Base-by-base conservation (phyloP, 2,888 invertebrate genomes). In the Agrotis exclamationis region DNA sequence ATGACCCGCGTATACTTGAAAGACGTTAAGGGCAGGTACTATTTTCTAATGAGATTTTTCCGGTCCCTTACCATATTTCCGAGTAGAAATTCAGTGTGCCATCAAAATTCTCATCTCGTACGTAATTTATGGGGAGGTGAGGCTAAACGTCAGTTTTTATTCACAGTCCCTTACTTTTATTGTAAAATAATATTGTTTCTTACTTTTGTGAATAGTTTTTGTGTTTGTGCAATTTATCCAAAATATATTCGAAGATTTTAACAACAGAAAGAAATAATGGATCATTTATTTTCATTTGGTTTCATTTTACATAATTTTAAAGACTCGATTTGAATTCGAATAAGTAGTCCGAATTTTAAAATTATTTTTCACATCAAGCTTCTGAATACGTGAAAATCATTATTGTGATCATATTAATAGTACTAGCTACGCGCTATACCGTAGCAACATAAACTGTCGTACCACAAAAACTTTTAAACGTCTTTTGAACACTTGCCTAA, bases 41-140 rank as follows among this genome's bases (percentile, higher is more conserved):
- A 85, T 79, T 77, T 78, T 70, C 74, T 87, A 87, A 89, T 84
- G 84, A 88, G 85, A 0, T 76, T 86, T 76, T 48, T 57, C 24
- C 28, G 20, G 24, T 50, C 22, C 24, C 58, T 59, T 9, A 51
- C 54, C 74, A 80, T 76, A 79, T 80, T 82, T 78, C 56, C 44
- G 44, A 66, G 66, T 68, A 67, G 66, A 80, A 76, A 67, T 80
- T 86, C 69, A 24, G 74, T 57, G 63, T 70, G 72, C 79, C 80
- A 87, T 89, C 86, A 87, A 87, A 87, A 90, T 89, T 90, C 88
- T 60, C 74, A 83, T 86, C 90, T 85, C 86, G 89, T 87, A 80
- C 85, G 89, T 86, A 87, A 89, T 90, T 88, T 87, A 79, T 85
- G 79, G 75, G 70, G 54, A 79, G 70, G 73, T 67, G 56, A 60